Evolutionary conservation across 1,140 invertebrate genomes (phyloP).

Genomic region (Rhyzopertha dominica): DNA sequence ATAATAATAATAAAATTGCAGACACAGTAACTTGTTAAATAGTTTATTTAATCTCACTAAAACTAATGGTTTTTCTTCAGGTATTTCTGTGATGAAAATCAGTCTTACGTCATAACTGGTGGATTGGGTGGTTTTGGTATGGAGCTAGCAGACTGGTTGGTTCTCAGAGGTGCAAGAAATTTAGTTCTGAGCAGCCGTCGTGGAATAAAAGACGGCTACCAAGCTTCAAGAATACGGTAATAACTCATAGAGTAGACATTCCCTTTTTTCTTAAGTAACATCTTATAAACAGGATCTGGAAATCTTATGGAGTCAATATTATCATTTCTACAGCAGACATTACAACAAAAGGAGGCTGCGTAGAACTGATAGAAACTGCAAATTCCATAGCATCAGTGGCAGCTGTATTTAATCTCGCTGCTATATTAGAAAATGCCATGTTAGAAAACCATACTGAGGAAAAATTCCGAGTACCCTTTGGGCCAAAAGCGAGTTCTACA

Average conservation of each 20-base stretch:
- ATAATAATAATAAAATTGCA: not conserved
- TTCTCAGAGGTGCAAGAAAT: slow-evolving; percentile 69
- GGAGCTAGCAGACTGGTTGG: slow-evolving; percentile 79
- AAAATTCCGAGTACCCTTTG: slow-evolving; percentile 45
- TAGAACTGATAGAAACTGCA: slow-evolving; percentile 55
- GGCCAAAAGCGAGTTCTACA: slow-evolving; percentile 49
- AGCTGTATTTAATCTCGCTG: slow-evolving; percentile 72
- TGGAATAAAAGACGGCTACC: slow-evolving; percentile 72
- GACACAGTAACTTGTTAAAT: slow-evolving; percentile 1
- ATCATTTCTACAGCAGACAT: slow-evolving; percentile 47
- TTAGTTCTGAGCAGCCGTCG: slow-evolving; percentile 72
- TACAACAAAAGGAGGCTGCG: slow-evolving; percentile 46
- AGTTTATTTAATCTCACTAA: too few species aligned
- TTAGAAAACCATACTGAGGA: too few species aligned
- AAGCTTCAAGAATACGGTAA: slow-evolving; percentile 55
- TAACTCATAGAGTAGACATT: slow-evolving; percentile 11
- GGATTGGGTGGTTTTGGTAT: slow-evolving; percentile 84
- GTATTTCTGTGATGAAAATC: slow-evolving; percentile 13
- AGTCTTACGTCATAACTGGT: slow-evolving; percentile 54
- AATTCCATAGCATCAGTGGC: slow-evolving; percentile 57
- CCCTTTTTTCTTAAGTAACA: slow-evolving; percentile 42
- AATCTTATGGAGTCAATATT: slow-evolving; percentile 50
- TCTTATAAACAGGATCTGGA: slow-evolving; percentile 54
- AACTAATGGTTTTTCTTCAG: not conserved
- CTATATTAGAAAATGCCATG: slow-evolving; percentile 54